phyloP scores from a whole-genome alignment of 2,888 invertebrate genomes.

The Ashinkailepas kermadecensis region DNA sequence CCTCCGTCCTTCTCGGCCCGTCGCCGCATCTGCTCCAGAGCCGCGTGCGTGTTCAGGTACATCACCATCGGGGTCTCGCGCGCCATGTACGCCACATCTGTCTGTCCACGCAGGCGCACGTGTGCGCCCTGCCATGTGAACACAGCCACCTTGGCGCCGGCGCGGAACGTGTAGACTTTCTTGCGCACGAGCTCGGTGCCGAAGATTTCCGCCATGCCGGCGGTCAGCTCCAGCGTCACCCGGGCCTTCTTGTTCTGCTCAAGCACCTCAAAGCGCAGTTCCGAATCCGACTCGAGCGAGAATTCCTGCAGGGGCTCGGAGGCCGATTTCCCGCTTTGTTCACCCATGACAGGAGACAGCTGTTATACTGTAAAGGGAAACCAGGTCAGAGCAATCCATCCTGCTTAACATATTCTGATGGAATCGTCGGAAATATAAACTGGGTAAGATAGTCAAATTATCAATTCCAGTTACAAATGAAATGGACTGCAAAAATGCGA shows the following conservation, averaged over 20 bases:
- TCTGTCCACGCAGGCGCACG: slow-evolving; percentile 73
- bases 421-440: too few species aligned
- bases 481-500: too few species aligned
- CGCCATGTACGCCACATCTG: slow-evolving; percentile 88
- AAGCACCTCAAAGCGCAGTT: slow-evolving; percentile 92
- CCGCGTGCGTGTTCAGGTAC: slow-evolving; percentile 92
- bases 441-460: too few species aligned
- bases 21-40: slow-evolving; percentile 78
- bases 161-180: slow-evolving; percentile 78
- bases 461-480: too few species aligned
- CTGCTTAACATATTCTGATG: too few species aligned
- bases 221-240: slow-evolving; percentile 57
- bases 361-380: too few species aligned
- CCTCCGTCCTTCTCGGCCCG: slow-evolving; percentile 54
- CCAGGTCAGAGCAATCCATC: too few species aligned
- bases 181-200: slow-evolving; percentile 92
- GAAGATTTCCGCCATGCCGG: slow-evolving; percentile 90
- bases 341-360: not conserved
- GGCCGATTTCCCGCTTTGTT: not conserved
- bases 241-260: slow-evolving; percentile 68
- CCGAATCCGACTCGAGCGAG: slow-evolving; percentile 76
- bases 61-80: slow-evolving; percentile 95
- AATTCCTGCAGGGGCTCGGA: slow-evolving; percentile 52
- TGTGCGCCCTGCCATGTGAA: slow-evolving; percentile 94
- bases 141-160: slow-evolving; percentile 89